Evolutionary conservation across 1,140 invertebrate genomes (phyloP).

Genomic region (Aphis gossypii): DNA sequence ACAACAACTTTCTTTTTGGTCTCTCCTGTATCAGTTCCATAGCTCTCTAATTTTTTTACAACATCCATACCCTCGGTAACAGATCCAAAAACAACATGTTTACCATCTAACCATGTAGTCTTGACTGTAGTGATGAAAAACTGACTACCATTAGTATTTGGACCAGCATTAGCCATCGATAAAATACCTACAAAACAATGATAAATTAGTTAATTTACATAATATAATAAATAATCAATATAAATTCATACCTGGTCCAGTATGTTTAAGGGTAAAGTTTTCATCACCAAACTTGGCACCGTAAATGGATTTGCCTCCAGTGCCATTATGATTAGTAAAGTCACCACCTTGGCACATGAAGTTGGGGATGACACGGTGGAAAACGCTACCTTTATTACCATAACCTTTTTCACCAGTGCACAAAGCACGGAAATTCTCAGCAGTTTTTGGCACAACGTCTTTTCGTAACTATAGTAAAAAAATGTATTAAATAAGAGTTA

Average conservation of each 20-base stretch:
- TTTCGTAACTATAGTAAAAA: conserved; percentile 75
- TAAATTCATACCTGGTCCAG: conserved; percentile 74
- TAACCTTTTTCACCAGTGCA: conserved; percentile 94
- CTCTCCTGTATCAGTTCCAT: conserved; percentile 86
- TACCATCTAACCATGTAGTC: conserved; percentile 93
- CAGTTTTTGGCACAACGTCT: conserved; percentile 91
- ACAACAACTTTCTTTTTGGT: conserved; percentile 85
- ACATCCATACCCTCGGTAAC: conserved; percentile 96
- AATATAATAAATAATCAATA: not conserved
- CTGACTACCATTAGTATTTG: conserved; percentile 98
- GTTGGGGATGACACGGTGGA: conserved; percentile 96
- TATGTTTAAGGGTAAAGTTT: conserved; percentile 94
- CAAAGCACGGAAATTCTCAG: conserved; percentile 91
- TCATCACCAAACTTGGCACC: conserved; percentile 95
- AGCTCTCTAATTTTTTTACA: conserved; percentile 84
- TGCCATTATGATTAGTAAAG: conserved; percentile 94
- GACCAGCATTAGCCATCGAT: conserved; percentile 98
- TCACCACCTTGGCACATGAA: conserved; percentile 98
- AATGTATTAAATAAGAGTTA: not conserved
- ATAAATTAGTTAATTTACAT: not conserved
- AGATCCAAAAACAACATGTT: conserved; percentile 96
- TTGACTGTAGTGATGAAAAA: conserved; percentile 97
- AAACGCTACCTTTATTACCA: conserved; percentile 89
- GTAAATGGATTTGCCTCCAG: conserved; percentile 96
- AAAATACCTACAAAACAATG: conserved; percentile 69